Evolutionary conservation across 1,140 invertebrate genomes (phyloP).

Genomic region (Nautilus pompilius): DNA sequence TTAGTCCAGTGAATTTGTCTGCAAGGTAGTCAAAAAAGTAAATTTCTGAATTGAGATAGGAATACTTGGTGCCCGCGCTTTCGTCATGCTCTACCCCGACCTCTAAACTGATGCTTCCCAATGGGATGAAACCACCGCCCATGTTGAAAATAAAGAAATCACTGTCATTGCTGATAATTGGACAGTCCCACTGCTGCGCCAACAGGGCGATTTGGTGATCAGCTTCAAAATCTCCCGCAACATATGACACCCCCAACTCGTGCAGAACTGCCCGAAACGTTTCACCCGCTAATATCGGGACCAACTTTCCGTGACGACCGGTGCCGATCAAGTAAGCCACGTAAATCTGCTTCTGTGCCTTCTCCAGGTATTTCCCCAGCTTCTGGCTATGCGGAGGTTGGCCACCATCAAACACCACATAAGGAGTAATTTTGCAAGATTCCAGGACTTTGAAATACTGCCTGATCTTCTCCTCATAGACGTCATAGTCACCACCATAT

Average conservation of each 20-base stretch:
- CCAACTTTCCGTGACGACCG: constrained; percentile 31
- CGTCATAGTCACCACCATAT: constrained; percentile 86
- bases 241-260: constrained; percentile 65
- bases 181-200: constrained; percentile 73
- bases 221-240: constrained; percentile 79
- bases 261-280: constrained; percentile 69
- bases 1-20: constrained; percentile 64
- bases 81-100: constrained; percentile 14
- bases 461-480: constrained; percentile 63
- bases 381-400: constrained; percentile 72
- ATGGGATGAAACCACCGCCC: constrained; percentile 68
- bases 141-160: constrained; percentile 88
- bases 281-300: constrained; percentile 63
- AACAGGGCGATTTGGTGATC: constrained; percentile 79
- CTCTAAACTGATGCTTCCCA: constrained; percentile 63
- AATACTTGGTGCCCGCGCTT: constrained; percentile 10
- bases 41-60: constrained; percentile 65
- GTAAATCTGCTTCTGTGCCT: constrained; percentile 65
- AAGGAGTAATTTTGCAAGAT: constrained; percentile 72
- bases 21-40: constrained; percentile 71
- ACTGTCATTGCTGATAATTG: constrained; percentile 83
- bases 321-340: constrained; percentile 40
- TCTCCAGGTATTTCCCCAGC: constrained; percentile 65
- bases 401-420: constrained; percentile 78
- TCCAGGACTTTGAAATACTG: constrained; percentile 71